Conservation (phyloP, 1,140 invertebrate genomes). For the Harpegnathos saltator region DNA sequence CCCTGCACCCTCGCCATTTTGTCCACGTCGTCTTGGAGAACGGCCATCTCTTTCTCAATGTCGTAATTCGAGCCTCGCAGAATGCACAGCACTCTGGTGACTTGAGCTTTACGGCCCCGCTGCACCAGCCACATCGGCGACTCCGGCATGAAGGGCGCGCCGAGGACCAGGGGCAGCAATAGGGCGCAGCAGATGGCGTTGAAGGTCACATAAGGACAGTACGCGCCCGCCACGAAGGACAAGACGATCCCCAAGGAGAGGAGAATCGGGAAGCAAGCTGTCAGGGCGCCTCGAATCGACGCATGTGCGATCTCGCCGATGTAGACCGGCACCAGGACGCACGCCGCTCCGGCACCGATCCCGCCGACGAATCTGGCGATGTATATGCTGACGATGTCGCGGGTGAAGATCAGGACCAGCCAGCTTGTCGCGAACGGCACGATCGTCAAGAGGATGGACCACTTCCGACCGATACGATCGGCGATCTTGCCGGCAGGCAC, state of each 20-base stretch:
- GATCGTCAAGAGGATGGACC: constrained; percentile 87
- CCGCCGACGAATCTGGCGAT: constrained; percentile 89
- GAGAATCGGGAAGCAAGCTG: constrained; percentile 89
- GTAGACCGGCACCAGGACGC: constrained; percentile 88
- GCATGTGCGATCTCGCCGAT: constrained; percentile 89
- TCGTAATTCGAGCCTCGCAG: constrained; percentile 79
- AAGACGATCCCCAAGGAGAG: constrained; percentile 89
- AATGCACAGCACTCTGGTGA: constrained; percentile 82
- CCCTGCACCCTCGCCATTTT: constrained; percentile 79
- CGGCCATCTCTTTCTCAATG: constrained; percentile 54
- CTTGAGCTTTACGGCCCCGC: constrained; percentile 81
- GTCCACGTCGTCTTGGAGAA: constrained; percentile 88
- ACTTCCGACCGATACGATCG: constrained; percentile 89
- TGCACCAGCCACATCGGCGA: constrained; percentile 80
- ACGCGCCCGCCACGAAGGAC: constrained; percentile 88
- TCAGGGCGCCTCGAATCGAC: constrained; percentile 88
- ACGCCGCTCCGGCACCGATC: constrained; percentile 88
- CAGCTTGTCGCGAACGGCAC: constrained; percentile 88
- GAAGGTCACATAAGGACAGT: constrained; percentile 87
- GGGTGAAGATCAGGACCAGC: constrained; percentile 86
- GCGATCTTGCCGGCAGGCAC: constrained; percentile 87
- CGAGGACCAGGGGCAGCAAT: constrained; percentile 59
- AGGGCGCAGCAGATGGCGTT: constrained; percentile 86
- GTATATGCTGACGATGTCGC: constrained; percentile 81
- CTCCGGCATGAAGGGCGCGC: constrained; percentile 68